Evolutionary conservation across 2,113 vertebrate genomes (phyloP), one percentile per base, ranked within the genome.

Genomic region (Mus spicilegus): DNA sequence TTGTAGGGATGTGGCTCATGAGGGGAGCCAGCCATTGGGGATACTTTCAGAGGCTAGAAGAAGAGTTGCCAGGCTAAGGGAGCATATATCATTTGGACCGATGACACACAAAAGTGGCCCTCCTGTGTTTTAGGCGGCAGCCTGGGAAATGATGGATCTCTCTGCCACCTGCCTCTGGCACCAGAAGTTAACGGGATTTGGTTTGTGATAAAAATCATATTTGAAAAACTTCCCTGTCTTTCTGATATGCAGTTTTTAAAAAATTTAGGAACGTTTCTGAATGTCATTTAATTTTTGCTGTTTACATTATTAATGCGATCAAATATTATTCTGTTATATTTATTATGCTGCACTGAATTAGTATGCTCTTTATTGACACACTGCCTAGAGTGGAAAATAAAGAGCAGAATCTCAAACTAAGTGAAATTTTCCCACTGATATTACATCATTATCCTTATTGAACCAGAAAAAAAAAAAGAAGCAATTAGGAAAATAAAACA

Each of bases 401-500:
- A 95, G 96, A 84, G 54, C 87, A 95, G 85, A 54, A 95, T 67
- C 86, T 94, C 36, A 73, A 91, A 82, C 72, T 82, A 82, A 95
- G 92, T 87, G 90, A 94, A 87, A 95, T 93, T 92, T 96, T 94
- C 88, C 93, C 87, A 95, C 19, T 61, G 63, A 65, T 89, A 70
- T 90, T 95, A 93, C 77, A 86, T 91, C 92, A 97, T 96, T 93
- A 94, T 90, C 94, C 88, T 91, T 95, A 95, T 91, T 97, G 97
- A 97, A 94, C 94, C 54, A 89, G 96, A 93, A 97, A 93, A 86
- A 95, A 96, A 97, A 91, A 85, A 95, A 96, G 72, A 86, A 95
- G 69, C 63, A 91, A 97, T 98, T 97, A 97, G 89, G 93, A 97
- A 95, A 97, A 96, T 92, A 97, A 97, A 96, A 92, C 49, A 69